These are phyloP conservation scores for Spodoptera frugiperda DNA, from an alignment of 1,140 invertebrate species.

Conservation along the genomic window DNA sequence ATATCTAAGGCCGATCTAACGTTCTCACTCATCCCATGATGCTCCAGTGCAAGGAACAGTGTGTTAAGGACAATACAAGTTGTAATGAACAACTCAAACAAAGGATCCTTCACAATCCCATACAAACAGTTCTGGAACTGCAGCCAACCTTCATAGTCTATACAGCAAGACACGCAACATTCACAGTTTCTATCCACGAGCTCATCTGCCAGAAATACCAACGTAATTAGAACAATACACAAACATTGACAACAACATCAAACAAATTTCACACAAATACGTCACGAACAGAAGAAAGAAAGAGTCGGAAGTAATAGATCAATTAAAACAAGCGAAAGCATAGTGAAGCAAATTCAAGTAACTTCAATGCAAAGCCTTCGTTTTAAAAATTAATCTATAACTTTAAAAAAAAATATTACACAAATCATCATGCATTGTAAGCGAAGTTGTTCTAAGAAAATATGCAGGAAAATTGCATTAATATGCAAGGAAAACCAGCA, in stretches of 20 bases:
- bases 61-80: conserved; percentile 96
- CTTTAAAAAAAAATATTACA: conserved; percentile 50
- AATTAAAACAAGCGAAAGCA: conserved; percentile 69
- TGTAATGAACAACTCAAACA: conserved; percentile 96
- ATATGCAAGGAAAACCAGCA: conserved; percentile 55
- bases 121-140: conserved; percentile 94
- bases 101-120: conserved; percentile 93
- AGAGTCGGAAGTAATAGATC: conserved; percentile 55
- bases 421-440: conserved; percentile 74
- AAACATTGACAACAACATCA: conserved; percentile 45
- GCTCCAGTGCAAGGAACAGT: conserved; percentile 95
- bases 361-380: conserved; percentile 68
- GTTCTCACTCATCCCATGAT: conserved; percentile 96
- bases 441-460: conserved; percentile 73
- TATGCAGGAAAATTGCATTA: conserved; percentile 73
- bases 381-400: conserved; percentile 59
- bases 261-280: conserved; percentile 47
- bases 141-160: conserved; percentile 94
- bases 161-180: conserved; percentile 93
- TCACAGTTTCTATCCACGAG: conserved; percentile 95
- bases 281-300: conserved; percentile 52
- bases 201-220: conserved; percentile 88
- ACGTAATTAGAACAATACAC: conserved; percentile 43
- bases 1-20: conserved; percentile 93
- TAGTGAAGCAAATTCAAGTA: conserved; percentile 70